Conservation (phyloP, 2,888 invertebrate species). For the Platynereis dumerilii region DNA sequence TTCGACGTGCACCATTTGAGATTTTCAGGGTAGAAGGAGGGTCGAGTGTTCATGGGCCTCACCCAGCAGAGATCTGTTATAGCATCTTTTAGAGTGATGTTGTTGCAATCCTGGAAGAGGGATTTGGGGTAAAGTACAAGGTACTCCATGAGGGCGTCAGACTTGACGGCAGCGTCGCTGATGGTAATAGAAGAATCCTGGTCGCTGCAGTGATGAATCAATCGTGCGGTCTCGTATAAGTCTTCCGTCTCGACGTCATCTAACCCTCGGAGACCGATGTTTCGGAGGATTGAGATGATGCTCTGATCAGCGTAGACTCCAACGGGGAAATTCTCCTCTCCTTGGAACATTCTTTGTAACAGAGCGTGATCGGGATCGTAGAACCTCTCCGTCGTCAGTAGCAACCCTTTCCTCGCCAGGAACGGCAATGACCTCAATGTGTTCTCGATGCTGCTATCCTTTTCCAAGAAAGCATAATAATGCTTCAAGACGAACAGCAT, state of each 20-base stretch:
- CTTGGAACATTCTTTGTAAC: conserved; percentile 38
- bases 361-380: conserved; percentile 41
- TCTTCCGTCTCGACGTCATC: conserved; percentile 40
- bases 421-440: conserved; percentile 35
- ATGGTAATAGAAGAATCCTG: conserved; percentile 24
- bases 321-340: conserved; percentile 43
- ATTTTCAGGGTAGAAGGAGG: conserved; percentile 31
- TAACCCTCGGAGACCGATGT: conserved; percentile 41
- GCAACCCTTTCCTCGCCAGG: conserved; percentile 35
- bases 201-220: conserved; percentile 6
- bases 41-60: conserved; percentile 20
- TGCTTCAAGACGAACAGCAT: conserved; percentile 40
- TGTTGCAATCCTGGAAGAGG: conserved; percentile 27
- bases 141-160: conserved; percentile 36
- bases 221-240: conserved; percentile 33
- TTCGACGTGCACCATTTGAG: conserved; percentile 26
- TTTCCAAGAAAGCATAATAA: conserved; percentile 30
- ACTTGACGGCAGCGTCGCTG: conserved; percentile 28
- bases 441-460: conserved; percentile 29
- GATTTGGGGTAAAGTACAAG: conserved; percentile 26
- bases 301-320: conserved; percentile 31
- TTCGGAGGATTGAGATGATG: conserved; percentile 37
- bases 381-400: conserved; percentile 36
- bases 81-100: conserved; percentile 22
- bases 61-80: conserved; percentile 37